phyloP scores from a whole-genome alignment of 2,113 vertebrate species.

The Chionodraco myersi region DNA sequence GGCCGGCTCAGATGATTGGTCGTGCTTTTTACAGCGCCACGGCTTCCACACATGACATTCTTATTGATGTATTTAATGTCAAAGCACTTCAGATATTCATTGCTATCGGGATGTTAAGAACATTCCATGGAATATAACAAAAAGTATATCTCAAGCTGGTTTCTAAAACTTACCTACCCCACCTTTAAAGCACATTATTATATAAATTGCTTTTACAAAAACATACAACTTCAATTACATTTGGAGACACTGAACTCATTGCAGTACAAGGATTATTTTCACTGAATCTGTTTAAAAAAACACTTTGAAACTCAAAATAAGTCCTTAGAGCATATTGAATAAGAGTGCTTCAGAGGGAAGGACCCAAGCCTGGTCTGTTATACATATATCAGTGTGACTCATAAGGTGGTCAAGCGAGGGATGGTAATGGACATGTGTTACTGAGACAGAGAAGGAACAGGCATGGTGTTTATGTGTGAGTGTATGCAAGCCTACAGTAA shows the following conservation, averaged over 20 bases:
- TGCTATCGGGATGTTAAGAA: too few relatives aligned
- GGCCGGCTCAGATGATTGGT: too few relatives aligned
- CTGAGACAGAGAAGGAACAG: not conserved
- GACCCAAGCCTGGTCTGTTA: not conserved
- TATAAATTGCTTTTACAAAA: too few relatives aligned
- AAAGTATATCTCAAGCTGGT: too few relatives aligned
- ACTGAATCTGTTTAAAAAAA: conserved; percentile 23
- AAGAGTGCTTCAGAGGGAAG: conserved; percentile 10
- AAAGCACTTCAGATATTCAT: too few relatives aligned
- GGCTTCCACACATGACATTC: too few relatives aligned
- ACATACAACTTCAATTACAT: not conserved
- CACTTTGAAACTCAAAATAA: conserved; percentile 13
- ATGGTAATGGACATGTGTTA: not conserved
- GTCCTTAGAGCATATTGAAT: not conserved
- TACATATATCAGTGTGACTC: not conserved
- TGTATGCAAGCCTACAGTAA: not conserved
- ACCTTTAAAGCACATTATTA: too few relatives aligned
- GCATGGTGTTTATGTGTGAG: not conserved
- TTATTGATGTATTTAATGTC: too few relatives aligned
- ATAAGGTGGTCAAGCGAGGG: not conserved
- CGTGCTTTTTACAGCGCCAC: too few relatives aligned
- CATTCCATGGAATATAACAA: too few relatives aligned
- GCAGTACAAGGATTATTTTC: conserved; percentile 5
- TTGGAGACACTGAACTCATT: not conserved
- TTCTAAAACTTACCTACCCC: too few relatives aligned